These are phyloP conservation scores for Tupiocoris notatus DNA, from an alignment of 2,888 invertebrate genomes.

Conservation along the genomic window DNA sequence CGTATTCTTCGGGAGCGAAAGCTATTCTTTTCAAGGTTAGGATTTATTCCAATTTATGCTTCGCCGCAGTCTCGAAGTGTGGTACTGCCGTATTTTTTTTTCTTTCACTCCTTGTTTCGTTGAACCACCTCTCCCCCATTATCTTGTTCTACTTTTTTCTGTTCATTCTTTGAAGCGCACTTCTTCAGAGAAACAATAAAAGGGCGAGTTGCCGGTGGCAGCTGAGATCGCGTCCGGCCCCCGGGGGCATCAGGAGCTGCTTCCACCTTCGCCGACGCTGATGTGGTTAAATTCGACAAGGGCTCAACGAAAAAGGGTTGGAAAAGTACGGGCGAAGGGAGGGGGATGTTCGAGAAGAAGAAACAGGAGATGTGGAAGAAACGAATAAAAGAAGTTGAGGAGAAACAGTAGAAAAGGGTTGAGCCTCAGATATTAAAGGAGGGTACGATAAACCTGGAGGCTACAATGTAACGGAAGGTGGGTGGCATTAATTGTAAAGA, in stretches of 20 bases:
- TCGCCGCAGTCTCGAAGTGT: too few species aligned
- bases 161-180: too few species aligned
- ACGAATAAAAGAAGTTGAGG: background rate
- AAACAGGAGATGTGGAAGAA: slow-evolving; percentile 8
- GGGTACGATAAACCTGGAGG: slow-evolving; percentile 39
- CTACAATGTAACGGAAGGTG: slow-evolving; percentile 43
- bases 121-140: too few species aligned
- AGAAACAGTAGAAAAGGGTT: slow-evolving; percentile 8
- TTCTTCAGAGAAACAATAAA: too few species aligned
- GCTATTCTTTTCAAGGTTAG: too few species aligned
- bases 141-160: too few species aligned
- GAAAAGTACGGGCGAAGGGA: slow-evolving; percentile 2
- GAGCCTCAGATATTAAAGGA: slow-evolving; percentile 38
- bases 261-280: background rate
- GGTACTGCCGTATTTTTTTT: too few species aligned
- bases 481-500: slow-evolving; percentile 43
- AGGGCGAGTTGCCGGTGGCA: too few species aligned
- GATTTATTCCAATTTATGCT: too few species aligned
- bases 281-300: slow-evolving; percentile 36
- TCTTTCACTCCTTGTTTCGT: too few species aligned
- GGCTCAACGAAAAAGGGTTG: background rate
- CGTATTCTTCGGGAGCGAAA: too few species aligned
- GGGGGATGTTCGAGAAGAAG: background rate
- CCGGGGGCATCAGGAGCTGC: slow-evolving; percentile 23
- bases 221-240: slow-evolving; percentile 32